A percentile compares a stretch with the other conserved stretches of the same genome.
phyloP scores from a whole-genome alignment of 2,888 invertebrate genomes.

The Agrochola macilenta region DNA sequence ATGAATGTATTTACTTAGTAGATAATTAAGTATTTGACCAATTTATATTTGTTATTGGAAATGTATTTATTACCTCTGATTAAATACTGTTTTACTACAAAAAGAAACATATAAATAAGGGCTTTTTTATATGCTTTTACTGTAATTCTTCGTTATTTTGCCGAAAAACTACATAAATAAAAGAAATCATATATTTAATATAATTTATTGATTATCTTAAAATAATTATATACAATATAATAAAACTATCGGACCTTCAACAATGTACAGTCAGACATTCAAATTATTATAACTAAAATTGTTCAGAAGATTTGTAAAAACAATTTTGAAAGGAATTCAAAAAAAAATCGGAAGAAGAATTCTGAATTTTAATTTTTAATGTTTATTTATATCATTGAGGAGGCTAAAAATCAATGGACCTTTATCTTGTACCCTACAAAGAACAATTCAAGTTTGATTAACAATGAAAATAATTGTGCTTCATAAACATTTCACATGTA shows the following conservation, averaged over 20 bases:
- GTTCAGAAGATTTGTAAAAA: neutral
- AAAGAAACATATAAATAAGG: neutral
- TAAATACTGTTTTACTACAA: neutral
- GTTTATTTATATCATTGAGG: neutral
- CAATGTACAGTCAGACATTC: conserved; percentile 36
- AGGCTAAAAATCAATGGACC: neutral
- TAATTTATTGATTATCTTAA: conserved; percentile 67
- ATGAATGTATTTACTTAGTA: no score
- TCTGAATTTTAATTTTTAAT: conserved; percentile 8
- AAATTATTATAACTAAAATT: neutral
- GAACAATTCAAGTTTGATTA: neutral
- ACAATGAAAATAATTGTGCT: neutral
- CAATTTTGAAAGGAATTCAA: neutral
- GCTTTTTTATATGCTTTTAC: neutral
- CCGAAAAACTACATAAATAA: conserved; percentile 32
- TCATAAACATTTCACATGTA: neutral
- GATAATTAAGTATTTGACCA: neutral
- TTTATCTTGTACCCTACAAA: neutral
- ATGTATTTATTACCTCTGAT: neutral
- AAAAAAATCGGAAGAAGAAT: neutral
- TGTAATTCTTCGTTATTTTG: neutral
- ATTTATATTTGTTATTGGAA: neutral
- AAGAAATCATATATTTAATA: conserved; percentile 47
- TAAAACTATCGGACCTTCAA: conserved; percentile 42
- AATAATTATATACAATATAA: conserved; percentile 64